Percentiles rank a stretch among this genome's conserved stretches.
Evolutionary conservation across 2,888 invertebrate genomes (phyloP).

Genomic region (Pseudanteris insignis): DNA sequence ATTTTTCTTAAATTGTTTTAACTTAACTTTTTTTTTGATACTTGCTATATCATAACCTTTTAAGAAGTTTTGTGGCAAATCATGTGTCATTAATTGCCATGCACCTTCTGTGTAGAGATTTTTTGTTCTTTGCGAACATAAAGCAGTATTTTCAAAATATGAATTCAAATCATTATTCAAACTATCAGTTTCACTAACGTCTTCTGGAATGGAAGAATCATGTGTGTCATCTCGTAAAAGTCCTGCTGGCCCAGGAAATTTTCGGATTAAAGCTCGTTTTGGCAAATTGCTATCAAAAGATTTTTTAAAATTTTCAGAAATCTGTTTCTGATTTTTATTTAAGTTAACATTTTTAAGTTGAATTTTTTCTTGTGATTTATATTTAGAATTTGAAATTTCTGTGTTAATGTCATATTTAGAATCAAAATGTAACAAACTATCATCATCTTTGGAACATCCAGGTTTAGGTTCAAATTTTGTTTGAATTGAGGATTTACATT

Average conservation of each 20-base stretch:
- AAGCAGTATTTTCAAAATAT: constrained; percentile 39
- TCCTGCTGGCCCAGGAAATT: constrained; percentile 69
- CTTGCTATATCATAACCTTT: constrained; percentile 55
- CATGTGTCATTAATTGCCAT: constrained; percentile 59
- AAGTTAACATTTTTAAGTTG: constrained; percentile 3
- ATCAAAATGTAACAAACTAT: background rate
- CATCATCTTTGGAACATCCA: constrained; percentile 9
- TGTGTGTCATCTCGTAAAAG: constrained; percentile 60
- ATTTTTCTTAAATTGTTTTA: constrained; percentile 46
- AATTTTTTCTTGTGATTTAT: background rate
- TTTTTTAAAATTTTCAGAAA: constrained; percentile 25
- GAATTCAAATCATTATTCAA: constrained; percentile 24
- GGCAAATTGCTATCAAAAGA: constrained; percentile 3
- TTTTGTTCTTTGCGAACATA: constrained; percentile 58
- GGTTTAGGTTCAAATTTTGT: constrained; percentile 3
- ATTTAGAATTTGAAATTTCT: background rate
- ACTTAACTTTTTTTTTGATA: constrained; percentile 52
- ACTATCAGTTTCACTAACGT: constrained; percentile 9
- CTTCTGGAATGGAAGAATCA: constrained; percentile 14
- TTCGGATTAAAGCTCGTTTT: constrained; percentile 54
- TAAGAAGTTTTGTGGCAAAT: constrained; percentile 54
- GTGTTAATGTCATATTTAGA: background rate
- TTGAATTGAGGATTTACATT: background rate
- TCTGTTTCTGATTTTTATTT: constrained; percentile 7
- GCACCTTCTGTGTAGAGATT: constrained; percentile 57